phyloP scores from a whole-genome alignment of 2,113 vertebrate genomes.

The Mystacornis crossleyi region DNA sequence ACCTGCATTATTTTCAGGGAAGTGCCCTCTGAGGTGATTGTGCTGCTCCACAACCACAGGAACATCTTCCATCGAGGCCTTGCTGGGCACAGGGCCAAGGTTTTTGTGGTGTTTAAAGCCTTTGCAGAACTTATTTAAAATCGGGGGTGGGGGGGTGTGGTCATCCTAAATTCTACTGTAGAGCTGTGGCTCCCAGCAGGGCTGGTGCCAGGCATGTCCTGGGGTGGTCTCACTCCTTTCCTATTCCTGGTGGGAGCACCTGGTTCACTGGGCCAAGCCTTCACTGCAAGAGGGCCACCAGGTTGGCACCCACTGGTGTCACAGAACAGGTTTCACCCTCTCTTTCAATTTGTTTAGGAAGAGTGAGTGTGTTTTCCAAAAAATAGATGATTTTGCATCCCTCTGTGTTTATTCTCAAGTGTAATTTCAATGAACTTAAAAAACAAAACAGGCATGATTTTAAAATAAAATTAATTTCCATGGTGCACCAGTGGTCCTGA shows the following conservation, averaged over 20 bases:
- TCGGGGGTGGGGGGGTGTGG: accelerated
- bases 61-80: neutral
- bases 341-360: neutral
- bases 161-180: neutral
- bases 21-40: neutral
- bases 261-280: neutral
- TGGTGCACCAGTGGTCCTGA: neutral
- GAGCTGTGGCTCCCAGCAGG: neutral
- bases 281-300: neutral
- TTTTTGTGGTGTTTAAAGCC: neutral
- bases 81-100: neutral
- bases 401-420: neutral
- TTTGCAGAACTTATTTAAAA: neutral
- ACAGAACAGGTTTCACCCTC: neutral
- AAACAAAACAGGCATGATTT: neutral
- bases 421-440: neutral
- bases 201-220: neutral
- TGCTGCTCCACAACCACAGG: neutral
- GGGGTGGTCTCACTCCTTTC: neutral
- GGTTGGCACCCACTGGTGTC: neutral
- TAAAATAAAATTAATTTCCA: neutral
- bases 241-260: neutral
- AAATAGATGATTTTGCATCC: neutral
- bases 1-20: neutral
- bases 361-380: neutral